phyloP scores from a whole-genome alignment of 2,797 vertebrate species.

The Hybognathus amarus region DNA sequence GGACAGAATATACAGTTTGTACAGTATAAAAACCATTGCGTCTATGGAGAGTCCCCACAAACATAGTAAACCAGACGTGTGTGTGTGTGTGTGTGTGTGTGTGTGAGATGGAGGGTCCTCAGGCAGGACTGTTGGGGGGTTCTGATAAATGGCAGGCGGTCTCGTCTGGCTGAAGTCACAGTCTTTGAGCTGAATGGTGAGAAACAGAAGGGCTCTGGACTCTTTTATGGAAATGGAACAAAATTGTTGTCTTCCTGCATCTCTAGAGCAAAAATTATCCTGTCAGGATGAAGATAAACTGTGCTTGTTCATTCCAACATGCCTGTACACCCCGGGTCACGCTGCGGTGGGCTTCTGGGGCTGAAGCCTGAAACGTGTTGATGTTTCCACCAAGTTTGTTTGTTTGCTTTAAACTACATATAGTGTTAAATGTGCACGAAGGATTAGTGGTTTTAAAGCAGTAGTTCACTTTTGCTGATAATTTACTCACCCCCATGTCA shows the following conservation, averaged over 20 bases:
- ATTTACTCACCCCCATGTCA: too few relatives aligned
- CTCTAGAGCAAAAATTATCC: slow-evolving; percentile 83
- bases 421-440: not conserved
- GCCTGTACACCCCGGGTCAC: slow-evolving; percentile 16
- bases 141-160: slow-evolving; percentile 58
- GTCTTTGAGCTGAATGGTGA: slow-evolving; percentile 71
- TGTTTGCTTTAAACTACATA: not conserved
- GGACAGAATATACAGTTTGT: too few relatives aligned
- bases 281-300: slow-evolving; percentile 76
- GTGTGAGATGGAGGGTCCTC: slow-evolving; percentile 23
- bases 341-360: not conserved
- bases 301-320: slow-evolving; percentile 79
- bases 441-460: not conserved
- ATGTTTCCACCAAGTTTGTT: not conserved
- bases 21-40: too few relatives aligned
- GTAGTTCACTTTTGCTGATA: too few relatives aligned
- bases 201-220: slow-evolving; percentile 83
- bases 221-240: slow-evolving; percentile 90
- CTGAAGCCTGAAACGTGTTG: not conserved
- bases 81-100: slow-evolving; percentile 11
- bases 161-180: slow-evolving; percentile 51
- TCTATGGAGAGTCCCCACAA: too few relatives aligned
- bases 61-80: not conserved
- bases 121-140: slow-evolving; percentile 35
- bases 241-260: slow-evolving; percentile 96